phyloP scores from a whole-genome alignment of 1,140 invertebrate genomes.

The Drosophila teissieri region DNA sequence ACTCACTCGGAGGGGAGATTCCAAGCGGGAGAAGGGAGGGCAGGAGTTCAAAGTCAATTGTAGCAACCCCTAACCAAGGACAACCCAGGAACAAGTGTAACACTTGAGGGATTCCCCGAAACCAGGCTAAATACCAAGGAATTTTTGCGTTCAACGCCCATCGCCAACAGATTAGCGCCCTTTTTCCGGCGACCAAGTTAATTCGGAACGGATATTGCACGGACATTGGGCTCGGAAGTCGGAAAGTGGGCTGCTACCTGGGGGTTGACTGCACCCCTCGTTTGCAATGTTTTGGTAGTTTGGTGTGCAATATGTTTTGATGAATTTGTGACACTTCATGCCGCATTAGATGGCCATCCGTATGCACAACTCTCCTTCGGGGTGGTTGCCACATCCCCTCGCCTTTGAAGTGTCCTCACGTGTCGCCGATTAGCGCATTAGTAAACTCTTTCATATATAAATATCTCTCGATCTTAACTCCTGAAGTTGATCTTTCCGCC shows the following conservation, averaged over 20 bases:
- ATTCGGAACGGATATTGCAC: slow-evolving; percentile 58
- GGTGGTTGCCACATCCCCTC: slow-evolving; percentile 25
- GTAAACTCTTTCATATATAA: slow-evolving; percentile 8
- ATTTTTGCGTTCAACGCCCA: slow-evolving; percentile 79
- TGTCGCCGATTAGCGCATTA: slow-evolving; percentile 69
- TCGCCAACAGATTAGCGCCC: slow-evolving; percentile 67
- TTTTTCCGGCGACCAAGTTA: slow-evolving; percentile 49
- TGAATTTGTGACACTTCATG: slow-evolving; percentile 84
- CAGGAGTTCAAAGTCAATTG: slow-evolving; percentile 57
- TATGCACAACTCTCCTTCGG: slow-evolving; percentile 18
- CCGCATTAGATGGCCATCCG: slow-evolving; percentile 55
- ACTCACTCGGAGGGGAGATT: slow-evolving; percentile 19
- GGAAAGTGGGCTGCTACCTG: slow-evolving; percentile 28
- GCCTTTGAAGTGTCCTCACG: slow-evolving; percentile 68
- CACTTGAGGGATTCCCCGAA: slow-evolving; percentile 36
- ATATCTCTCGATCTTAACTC: slow-evolving; percentile 22
- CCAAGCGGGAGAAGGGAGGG: slow-evolving; percentile 16
- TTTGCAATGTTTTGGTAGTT: slow-evolving; percentile 61
- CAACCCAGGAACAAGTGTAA: slow-evolving; percentile 62
- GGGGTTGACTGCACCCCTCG: slow-evolving; percentile 47
- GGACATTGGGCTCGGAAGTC: slow-evolving; percentile 8
- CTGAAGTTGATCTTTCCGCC: slow-evolving; percentile 17
- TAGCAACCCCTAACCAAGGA: slow-evolving; percentile 49
- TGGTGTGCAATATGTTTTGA: slow-evolving; percentile 81
- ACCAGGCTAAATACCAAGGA: slow-evolving; percentile 70